Base-by-base conservation (phyloP, 2,888 invertebrate genomes). In the Lasioglossum lativentre region DNA sequence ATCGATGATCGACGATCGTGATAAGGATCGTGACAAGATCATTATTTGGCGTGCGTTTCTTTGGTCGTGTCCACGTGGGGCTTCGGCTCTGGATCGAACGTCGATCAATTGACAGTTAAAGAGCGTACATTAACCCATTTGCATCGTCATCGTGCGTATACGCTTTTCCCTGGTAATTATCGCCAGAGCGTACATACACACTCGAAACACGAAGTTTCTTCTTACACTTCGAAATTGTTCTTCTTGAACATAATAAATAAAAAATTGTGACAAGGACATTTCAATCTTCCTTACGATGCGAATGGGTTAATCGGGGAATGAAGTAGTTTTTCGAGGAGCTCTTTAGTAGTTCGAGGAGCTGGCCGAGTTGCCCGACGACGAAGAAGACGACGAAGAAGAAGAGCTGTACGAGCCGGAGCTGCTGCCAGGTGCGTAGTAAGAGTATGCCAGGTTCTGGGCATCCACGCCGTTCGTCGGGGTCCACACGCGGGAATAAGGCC, bases 401-500 rank as follows among this genome's bases (percentile, higher is more conserved):
- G 97, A 97, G 95, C 97, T 97, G 1, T 97, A 97, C 92, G 96
- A 97, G 94, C 97, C 97, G 42, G 97, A 97, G 89, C 97, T 95
- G 91, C 96, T 97, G 76, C 97, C 96, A 1, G 96, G 95, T 45
- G 96, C 95, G 83, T 95, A 95, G 85, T 95, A 95, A 81, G 91
- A 94, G 91, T 95, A 95, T 40, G 95, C 95, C 74, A 95, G 92
- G 10, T 96, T 96, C 82, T 96, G 95, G 4, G 93, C 89, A 66
- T 95, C 94, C 66, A 90, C 93, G 47, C 93, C 92, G 82, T 93
- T 95, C 78, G 93, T 90, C 38, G 95, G 94, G 91, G 97, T 97
- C 97, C 98, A 98, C 1, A 97, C 96, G 89, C 98, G 96, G 73
- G 98, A 96, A 95, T 98, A 98, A 1, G 98, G 98, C 14, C 97